phyloP scores from a whole-genome alignment of 2,888 invertebrate genomes.

The Cyclophora punctaria region DNA sequence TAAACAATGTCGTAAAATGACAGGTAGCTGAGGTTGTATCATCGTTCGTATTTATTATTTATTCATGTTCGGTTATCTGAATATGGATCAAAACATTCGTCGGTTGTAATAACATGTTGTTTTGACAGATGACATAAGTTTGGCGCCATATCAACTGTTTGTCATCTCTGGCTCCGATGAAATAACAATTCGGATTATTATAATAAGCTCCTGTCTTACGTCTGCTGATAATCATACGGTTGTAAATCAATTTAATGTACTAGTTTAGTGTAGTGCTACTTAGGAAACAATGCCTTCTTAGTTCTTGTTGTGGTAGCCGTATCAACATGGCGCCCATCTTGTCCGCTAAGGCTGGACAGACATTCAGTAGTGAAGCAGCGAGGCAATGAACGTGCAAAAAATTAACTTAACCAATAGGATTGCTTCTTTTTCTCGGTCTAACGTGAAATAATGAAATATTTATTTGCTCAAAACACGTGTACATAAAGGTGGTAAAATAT shows the following conservation, averaged over 20 bases:
- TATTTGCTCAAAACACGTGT: too few species aligned
- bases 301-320: not conserved
- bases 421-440: too few species aligned
- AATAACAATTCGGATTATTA: conserved; percentile 65
- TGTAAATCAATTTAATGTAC: conserved; percentile 53
- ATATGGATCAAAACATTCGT: conserved; percentile 26
- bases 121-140: conserved; percentile 76
- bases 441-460: too few species aligned
- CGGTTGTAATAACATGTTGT: conserved; percentile 66
- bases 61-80: conserved; percentile 25
- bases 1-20: conserved; percentile 70
- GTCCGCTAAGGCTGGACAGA: too few species aligned
- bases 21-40: conserved; percentile 60
- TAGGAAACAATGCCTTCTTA: conserved; percentile 11
- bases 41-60: conserved; percentile 56
- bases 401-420: too few species aligned
- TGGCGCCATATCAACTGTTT: conserved; percentile 56
- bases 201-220: conserved; percentile 74
- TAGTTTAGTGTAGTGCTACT: conserved; percentile 26
- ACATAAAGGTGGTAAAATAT: too few species aligned
- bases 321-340: too few species aligned
- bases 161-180: conserved; percentile 59
- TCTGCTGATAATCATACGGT: conserved; percentile 46
- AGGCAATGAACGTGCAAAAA: too few species aligned
- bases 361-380: too few species aligned